A percentile compares a stretch with the other conserved stretches of the same genome.
Evolutionary conservation across 2,797 vertebrate genomes (phyloP).

Genomic region (Emys orbicularis): DNA sequence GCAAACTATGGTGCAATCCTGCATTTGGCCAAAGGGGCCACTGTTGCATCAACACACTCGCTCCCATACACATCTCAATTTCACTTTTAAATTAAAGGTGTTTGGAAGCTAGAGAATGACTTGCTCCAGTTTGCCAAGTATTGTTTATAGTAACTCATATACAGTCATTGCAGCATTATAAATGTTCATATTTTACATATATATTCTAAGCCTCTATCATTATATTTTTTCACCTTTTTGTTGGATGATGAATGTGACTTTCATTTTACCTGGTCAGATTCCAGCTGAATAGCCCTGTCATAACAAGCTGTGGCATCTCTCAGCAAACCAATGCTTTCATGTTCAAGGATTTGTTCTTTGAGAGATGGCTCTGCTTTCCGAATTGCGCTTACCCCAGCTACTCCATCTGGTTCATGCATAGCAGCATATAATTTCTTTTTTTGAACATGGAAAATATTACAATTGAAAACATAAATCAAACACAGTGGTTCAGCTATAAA

Average conservation of each 20-base stretch:
- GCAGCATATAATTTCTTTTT: conserved; percentile 91
- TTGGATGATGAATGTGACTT: neutral
- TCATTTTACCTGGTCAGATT: conserved; percentile 92
- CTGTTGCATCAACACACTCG: neutral
- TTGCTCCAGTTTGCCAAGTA: neutral
- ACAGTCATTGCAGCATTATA: neutral
- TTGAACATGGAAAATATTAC: neutral
- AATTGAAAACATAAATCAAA: conserved; percentile 12
- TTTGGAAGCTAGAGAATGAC: neutral
- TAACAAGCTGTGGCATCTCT: conserved; percentile 98
- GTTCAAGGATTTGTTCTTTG: conserved; percentile 97
- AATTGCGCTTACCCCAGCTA: conserved; percentile 95
- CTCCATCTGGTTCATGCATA: conserved; percentile 98
- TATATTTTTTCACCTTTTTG: neutral
- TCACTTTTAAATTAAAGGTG: neutral
- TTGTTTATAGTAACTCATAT: neutral
- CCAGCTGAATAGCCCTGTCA: conserved; percentile 95
- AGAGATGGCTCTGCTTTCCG: conserved; percentile 94
- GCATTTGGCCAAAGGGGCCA: neutral
- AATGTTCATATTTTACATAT: neutral
- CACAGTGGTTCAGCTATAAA: neutral
- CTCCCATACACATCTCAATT: neutral
- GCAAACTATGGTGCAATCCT: neutral
- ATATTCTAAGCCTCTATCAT: neutral
- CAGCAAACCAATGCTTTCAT: conserved; percentile 96